Evolutionary conservation across 2,113 vertebrate species (phyloP).

Genomic region (Brachyhypopomus occidentalis): DNA sequence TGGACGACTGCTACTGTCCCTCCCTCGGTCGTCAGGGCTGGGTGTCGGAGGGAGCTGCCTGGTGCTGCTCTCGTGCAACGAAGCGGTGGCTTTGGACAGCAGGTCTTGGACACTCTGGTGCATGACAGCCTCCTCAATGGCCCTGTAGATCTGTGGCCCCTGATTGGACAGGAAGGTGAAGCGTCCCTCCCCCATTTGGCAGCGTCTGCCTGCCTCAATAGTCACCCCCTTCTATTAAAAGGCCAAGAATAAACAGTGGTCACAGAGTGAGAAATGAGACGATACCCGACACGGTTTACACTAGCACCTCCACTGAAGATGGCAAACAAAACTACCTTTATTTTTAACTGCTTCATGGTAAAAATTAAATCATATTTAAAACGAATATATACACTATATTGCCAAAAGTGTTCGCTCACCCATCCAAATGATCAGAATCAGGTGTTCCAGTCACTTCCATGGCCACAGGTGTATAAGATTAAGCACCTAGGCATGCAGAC

Average conservation of each 20-base stretch:
- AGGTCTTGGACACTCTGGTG: conserved; percentile 48
- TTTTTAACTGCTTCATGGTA: no score
- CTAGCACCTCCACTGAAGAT: no score
- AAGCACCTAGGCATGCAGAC: no score
- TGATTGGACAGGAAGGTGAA: conserved; percentile 80
- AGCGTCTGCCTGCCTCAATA: conserved; percentile 84
- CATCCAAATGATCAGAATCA: no score
- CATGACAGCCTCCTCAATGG: conserved; percentile 70
- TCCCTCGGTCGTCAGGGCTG: neutral
- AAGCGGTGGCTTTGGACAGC: neutral
- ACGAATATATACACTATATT: no score
- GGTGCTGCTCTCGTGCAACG: neutral
- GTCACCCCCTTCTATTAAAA: conserved; percentile 73
- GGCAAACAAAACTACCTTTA: no score
- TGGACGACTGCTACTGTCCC: neutral
- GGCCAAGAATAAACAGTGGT: neutral
- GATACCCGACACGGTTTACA: no score
- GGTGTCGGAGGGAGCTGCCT: conserved; percentile 9
- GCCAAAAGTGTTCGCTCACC: no score
- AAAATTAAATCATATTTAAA: no score
- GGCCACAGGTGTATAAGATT: no score
- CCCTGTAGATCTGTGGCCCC: conserved; percentile 71
- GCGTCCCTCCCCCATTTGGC: conserved; percentile 82
- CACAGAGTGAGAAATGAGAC: no score
- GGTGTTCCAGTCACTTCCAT: no score